A percentile compares a stretch with the other conserved stretches of the same genome.
Conservation (phyloP, 2,888 invertebrate species). For the Stenodema calcarata region DNA sequence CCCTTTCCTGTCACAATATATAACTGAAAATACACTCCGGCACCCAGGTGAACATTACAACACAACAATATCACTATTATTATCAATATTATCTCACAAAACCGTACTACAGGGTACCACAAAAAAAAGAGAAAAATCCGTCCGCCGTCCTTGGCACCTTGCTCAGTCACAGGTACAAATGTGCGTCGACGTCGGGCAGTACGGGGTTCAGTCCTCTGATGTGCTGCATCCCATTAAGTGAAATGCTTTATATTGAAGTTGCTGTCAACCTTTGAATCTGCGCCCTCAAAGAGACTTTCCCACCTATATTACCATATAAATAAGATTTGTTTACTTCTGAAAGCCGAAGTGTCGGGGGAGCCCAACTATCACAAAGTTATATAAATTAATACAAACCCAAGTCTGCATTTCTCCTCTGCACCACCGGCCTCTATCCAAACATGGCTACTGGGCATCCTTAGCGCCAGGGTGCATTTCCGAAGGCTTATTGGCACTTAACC, state of each 20-base stretch:
- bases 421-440: too few relatives aligned
- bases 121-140: too few relatives aligned
- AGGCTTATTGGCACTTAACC: too few relatives aligned
- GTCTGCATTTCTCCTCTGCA: background rate
- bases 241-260: constrained; percentile 38
- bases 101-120: too few relatives aligned
- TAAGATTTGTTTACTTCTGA: constrained; percentile 31
- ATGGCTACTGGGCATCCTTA: too few relatives aligned
- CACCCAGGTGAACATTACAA: too few relatives aligned
- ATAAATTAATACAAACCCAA: background rate
- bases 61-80: too few relatives aligned
- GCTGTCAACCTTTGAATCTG: constrained; percentile 32
- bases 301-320: constrained; percentile 37
- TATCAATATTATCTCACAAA: too few relatives aligned
- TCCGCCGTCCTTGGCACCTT: too few relatives aligned
- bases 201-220: constrained; percentile 6
- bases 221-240: constrained; percentile 40
- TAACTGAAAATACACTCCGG: too few relatives aligned
- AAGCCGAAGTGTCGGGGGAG: background rate
- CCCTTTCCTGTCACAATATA: too few relatives aligned
- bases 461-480: too few relatives aligned
- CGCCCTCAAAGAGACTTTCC: constrained; percentile 35
- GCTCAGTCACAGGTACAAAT: background rate
- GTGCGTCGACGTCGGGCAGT: background rate
- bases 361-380: constrained; percentile 20